Evolutionary conservation across 2,888 invertebrate genomes (phyloP).

Genomic region (Sicus ferrugineus): DNA sequence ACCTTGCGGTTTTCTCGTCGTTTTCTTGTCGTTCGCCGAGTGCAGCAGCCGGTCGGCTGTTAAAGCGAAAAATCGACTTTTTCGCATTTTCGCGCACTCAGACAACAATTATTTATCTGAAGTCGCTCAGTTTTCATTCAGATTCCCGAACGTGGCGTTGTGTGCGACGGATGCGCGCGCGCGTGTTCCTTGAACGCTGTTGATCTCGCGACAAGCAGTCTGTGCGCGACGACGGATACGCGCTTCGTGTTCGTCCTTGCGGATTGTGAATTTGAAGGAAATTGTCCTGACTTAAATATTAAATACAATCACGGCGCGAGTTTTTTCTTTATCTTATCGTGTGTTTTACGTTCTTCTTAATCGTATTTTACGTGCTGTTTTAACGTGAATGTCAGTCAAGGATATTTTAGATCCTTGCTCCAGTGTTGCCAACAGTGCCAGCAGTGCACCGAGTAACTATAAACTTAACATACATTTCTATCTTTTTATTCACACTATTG

Average conservation of each 20-base stretch:
- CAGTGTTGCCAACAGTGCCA: constrained; percentile 47
- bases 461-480: background rate
- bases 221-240: background rate
- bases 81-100: constrained; percentile 32
- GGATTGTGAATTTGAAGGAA: background rate
- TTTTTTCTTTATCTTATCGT: too few relatives aligned
- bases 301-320: too few relatives aligned
- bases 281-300: background rate
- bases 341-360: background rate
- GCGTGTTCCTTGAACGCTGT: constrained; percentile 28
- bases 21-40: constrained; percentile 28
- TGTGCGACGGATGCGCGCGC: constrained; percentile 28
- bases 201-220: constrained; percentile 14
- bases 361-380: background rate
- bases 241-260: background rate
- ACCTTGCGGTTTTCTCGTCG: background rate
- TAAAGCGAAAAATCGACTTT: constrained; percentile 10
- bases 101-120: constrained; percentile 32
- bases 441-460: constrained; percentile 50
- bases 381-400: background rate
- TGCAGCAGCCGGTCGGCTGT: constrained; percentile 18
- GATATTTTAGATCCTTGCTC: constrained; percentile 4
- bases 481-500: background rate
- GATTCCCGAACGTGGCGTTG: constrained; percentile 55
- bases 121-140: constrained; percentile 59